Conservation (phyloP, 2,113 vertebrate species). For the Edolisoma coerulescens region DNA sequence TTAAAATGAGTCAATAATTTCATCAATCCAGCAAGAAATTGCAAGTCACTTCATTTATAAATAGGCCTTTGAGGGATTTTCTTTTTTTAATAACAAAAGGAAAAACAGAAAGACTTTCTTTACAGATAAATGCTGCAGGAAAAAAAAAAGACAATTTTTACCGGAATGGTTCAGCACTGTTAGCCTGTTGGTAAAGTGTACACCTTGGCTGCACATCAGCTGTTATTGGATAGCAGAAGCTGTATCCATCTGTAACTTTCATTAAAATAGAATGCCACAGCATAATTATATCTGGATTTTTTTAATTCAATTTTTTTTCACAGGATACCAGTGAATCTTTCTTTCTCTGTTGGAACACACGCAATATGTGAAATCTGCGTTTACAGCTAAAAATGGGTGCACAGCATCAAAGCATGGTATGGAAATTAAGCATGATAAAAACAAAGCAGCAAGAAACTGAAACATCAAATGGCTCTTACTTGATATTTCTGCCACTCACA, state of each 20-base stretch:
- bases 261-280: slow-evolving; percentile 49
- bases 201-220: slow-evolving; percentile 48
- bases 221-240: slow-evolving; percentile 46
- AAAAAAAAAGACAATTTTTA: neutral
- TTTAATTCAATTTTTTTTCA: neutral
- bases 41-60: neutral
- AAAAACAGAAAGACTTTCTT: neutral
- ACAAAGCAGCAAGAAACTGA: neutral
- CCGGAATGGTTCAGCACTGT: neutral
- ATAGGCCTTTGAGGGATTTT: neutral
- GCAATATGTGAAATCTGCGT: neutral
- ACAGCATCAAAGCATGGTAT: neutral
- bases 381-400: neutral
- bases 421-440: slow-evolving; percentile 18
- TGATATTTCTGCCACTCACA: neutral
- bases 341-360: neutral
- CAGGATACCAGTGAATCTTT: neutral
- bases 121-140: neutral
- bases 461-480: slow-evolving; percentile 5
- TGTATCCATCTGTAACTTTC: slow-evolving; percentile 53
- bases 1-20: neutral
- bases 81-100: neutral
- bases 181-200: slow-evolving; percentile 4
- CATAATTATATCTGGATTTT: slow-evolving; percentile 33
- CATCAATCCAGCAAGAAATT: neutral